Base-by-base conservation (phyloP, 2,888 invertebrate genomes). In the Troides helena region DNA sequence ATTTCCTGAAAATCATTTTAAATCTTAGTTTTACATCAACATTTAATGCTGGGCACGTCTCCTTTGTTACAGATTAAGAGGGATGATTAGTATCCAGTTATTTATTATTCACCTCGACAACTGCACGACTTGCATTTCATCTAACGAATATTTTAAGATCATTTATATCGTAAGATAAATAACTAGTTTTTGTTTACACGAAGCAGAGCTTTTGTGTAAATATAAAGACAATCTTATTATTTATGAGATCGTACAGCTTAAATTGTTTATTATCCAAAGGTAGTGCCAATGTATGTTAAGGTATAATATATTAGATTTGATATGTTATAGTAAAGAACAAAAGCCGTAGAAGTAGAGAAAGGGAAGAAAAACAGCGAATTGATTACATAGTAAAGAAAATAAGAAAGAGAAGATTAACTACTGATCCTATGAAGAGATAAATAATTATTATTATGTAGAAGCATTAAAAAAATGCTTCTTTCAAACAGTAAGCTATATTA, bases 41-140 rank as follows among this genome's bases (percentile, higher is more conserved):
- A 72, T 71, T 74, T 77, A 72, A 89, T 87, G 85, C 86, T 43
- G 70, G 73, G 74, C 88, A 84, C 84, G 87, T 84, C 77, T 80
- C 74, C 81, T 77, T 80, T 84, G 85, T 82, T 87, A 85, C 78
- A 88, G 85, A 88, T 89, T 86, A 74, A 75, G 72, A 71, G 80
- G 78, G 77, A 78, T 75, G 86, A 87, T 87, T 84, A 74, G 67
- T 72, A 87, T 85, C 85, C 83, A 78, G 77, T 79, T 81, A 84
- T 85, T 88, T 87, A 81, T 84, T 86, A 88, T 87, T 85, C 87
- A 75, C 79, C 75, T 78, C 79, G 77, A 76, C 79, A 72, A 72
- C 77, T 75, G 83, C 88, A 89, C 88, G 89, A 88, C 87, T 86
- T 81, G 80, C 82, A 85, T 85, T 85, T 86, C 85, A 85, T 82